Percentiles rank a stretch among this genome's conserved stretches.
phyloP scores from a whole-genome alignment of 2,888 invertebrate species.

The Protophormia terraenovae region DNA sequence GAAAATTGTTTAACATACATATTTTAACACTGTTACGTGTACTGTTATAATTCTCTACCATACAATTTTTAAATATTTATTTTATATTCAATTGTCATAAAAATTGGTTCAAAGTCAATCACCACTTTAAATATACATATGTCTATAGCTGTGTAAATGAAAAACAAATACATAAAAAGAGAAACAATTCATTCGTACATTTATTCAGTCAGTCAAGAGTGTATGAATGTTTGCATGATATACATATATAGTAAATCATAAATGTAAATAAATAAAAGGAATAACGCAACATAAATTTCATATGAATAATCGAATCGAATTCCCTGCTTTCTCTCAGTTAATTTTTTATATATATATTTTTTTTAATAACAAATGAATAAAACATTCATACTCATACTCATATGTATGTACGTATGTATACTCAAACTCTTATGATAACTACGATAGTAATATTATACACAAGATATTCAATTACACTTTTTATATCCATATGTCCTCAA shows the following conservation, averaged over 20 bases:
- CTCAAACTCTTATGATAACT: background rate
- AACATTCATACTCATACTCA: constrained; percentile 12
- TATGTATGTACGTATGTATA: background rate
- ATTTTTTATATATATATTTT: background rate
- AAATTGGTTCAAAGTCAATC: constrained; percentile 38
- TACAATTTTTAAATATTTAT: no score
- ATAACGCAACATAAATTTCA: background rate
- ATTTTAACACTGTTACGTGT: no score
- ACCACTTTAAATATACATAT: background rate
- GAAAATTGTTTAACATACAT: no score
- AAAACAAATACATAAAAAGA: background rate
- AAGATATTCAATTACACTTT: constrained; percentile 9
- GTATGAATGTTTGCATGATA: background rate
- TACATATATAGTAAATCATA: constrained; percentile 21
- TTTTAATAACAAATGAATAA: background rate
- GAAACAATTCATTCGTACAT: background rate
- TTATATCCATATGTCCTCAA: background rate
- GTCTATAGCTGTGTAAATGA: background rate
- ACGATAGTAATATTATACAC: background rate
- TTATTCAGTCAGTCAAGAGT: background rate
- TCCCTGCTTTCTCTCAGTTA: background rate
- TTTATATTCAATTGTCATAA: background rate
- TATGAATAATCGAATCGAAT: constrained; percentile 8
- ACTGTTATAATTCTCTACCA: no score
- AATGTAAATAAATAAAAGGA: constrained; percentile 17